Evolutionary conservation across 2,113 vertebrate species (phyloP).

Genomic region (Pituophis catenifer): DNA sequence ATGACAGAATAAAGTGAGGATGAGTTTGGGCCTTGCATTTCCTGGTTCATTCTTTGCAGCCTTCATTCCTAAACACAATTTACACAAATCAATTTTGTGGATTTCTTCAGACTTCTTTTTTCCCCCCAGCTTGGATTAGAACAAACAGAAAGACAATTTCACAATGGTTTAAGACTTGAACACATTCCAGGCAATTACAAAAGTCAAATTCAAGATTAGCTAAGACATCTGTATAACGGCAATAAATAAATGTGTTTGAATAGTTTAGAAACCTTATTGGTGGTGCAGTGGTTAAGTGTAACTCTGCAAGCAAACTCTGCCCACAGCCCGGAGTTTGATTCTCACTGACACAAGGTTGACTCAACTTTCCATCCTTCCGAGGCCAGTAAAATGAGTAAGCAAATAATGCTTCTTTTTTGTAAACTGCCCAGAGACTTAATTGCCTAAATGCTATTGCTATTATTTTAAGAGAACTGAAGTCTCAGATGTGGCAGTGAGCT

Average conservation of each 20-base stretch:
- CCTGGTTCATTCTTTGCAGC: not conserved
- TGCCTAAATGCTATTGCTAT: not conserved
- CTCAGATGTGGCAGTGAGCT: not conserved
- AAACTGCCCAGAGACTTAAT: not conserved
- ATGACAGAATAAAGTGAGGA: slow-evolving; percentile 7
- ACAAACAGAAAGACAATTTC: not conserved
- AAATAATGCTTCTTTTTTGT: not conserved
- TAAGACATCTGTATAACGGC: not conserved
- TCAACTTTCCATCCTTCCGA: not conserved
- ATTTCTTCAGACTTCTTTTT: not conserved
- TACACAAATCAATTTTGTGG: not conserved
- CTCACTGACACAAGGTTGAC: not conserved
- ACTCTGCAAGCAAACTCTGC: not conserved
- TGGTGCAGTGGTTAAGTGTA: not conserved
- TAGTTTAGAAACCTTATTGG: not conserved
- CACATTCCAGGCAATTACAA: not conserved
- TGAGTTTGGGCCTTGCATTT: slow-evolving; percentile 13
- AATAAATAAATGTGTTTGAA: not conserved
- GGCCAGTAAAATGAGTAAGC: not conserved
- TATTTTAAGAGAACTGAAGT: not conserved
- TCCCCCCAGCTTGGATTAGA: not conserved
- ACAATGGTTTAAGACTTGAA: not conserved
- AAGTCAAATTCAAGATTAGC: not conserved
- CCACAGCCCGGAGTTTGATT: not conserved
- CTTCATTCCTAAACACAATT: slow-evolving; percentile 11